A percentile compares a stretch with the other conserved stretches of the same genome.
These are phyloP conservation scores for Dissostichus mawsoni DNA, from an alignment of 2,113 vertebrate species.

Conservation along the genomic window DNA sequence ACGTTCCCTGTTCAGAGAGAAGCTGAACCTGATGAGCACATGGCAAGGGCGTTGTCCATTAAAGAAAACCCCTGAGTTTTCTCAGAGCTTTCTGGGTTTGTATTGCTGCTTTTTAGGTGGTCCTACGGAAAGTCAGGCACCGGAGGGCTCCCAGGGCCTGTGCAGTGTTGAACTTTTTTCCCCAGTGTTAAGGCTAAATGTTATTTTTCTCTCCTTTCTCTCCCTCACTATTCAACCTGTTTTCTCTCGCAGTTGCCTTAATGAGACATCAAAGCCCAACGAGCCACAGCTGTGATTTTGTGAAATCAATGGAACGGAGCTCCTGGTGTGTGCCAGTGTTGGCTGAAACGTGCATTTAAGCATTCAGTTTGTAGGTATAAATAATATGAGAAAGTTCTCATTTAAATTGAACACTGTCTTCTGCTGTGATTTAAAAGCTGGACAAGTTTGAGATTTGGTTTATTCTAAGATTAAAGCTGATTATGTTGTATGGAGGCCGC, in stretches of 20 bases:
- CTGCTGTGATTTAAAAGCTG: slow-evolving; percentile 16
- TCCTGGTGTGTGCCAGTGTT: slow-evolving; percentile 30
- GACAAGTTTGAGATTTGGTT: background rate
- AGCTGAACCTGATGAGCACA: slow-evolving; percentile 71
- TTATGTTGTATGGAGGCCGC: background rate
- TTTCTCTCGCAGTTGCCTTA: slow-evolving; percentile 65
- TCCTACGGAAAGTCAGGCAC: slow-evolving; percentile 82
- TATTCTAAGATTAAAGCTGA: background rate
- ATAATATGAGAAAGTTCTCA: background rate
- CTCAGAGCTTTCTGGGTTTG: slow-evolving; percentile 79
- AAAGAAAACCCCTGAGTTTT: slow-evolving; percentile 73
- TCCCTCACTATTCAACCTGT: slow-evolving; percentile 58
- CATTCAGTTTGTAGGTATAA: background rate
- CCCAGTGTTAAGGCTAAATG: slow-evolving; percentile 72
- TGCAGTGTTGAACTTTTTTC: slow-evolving; percentile 75
- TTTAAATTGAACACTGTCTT: slow-evolving; percentile 7
- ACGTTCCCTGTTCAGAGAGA: slow-evolving; percentile 44
- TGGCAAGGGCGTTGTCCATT: slow-evolving; percentile 78
- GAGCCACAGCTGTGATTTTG: slow-evolving; percentile 63
- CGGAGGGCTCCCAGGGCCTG: slow-evolving; percentile 78
- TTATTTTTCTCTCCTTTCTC: slow-evolving; percentile 74
- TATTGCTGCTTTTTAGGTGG: slow-evolving; percentile 83
- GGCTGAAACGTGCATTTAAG: slow-evolving; percentile 26
- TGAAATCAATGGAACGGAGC: slow-evolving; percentile 47
- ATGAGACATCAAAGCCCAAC: slow-evolving; percentile 75